These are phyloP conservation scores for Drosophila flavopinicola DNA, from an alignment of 2,888 invertebrate species.

Conservation along the genomic window DNA sequence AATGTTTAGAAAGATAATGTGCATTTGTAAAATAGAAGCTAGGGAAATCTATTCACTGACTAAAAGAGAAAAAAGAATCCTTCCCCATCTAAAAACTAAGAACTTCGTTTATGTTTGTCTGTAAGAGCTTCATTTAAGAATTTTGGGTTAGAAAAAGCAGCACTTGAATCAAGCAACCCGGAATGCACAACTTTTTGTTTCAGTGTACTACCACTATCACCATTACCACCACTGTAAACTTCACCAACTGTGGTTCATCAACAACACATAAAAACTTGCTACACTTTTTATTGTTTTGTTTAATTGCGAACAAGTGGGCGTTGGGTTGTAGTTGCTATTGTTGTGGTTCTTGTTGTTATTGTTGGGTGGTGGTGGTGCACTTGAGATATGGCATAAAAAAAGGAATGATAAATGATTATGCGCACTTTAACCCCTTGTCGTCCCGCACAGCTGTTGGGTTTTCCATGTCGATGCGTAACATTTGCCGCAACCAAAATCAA, in stretches of 20 bases:
- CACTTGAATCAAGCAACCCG: too few species aligned
- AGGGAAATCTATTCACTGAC: too few species aligned
- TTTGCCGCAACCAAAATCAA: conserved; percentile 54
- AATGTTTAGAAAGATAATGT: too few species aligned
- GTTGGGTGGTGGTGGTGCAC: conserved; percentile 56
- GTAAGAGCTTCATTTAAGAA: too few species aligned
- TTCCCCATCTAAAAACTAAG: too few species aligned
- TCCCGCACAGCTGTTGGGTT: conserved; percentile 71
- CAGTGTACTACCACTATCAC: conserved; percentile 19
- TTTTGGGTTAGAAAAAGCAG: too few species aligned
- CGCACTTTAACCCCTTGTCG: conserved; percentile 70
- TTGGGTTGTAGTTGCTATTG: conserved; percentile 21
- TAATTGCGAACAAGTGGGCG: conserved; percentile 72
- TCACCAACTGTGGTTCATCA: conserved; percentile 19
- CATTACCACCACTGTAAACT: conserved; percentile 22
- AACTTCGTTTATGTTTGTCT: too few species aligned
- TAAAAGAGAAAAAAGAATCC: too few species aligned
- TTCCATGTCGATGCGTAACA: conserved; percentile 66
- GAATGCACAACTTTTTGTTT: too few species aligned
- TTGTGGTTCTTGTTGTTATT: too few species aligned
- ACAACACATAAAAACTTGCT: conserved; percentile 22
- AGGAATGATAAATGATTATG: conserved; percentile 77
- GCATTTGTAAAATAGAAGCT: too few species aligned
- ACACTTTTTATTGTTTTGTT: conserved; percentile 71
- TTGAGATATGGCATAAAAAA: conserved; percentile 66